Conservation (phyloP, 37 sponge, comb jelly and placozoan species). For the Geodia barretti region DNA sequence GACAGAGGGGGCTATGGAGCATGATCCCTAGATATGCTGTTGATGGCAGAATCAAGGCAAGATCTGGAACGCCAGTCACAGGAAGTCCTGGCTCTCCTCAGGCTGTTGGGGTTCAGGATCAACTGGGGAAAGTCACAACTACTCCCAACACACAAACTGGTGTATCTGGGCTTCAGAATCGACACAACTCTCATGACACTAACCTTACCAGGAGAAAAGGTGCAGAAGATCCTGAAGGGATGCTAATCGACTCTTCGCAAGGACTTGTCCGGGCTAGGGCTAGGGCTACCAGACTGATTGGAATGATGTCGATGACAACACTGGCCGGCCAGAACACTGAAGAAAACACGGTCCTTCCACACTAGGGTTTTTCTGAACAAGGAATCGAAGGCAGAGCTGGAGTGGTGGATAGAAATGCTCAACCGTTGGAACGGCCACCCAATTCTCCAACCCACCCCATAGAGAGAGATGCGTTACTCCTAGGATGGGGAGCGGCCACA, state of each 20-base stretch:
- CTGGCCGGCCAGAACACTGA: constrained; percentile 37
- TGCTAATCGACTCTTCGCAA: neutral
- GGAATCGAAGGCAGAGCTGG: too few relatives aligned
- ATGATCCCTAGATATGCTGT: constrained; percentile 42
- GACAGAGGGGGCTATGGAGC: constrained; percentile 15
- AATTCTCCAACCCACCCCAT: too few relatives aligned
- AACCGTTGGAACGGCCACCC: too few relatives aligned
- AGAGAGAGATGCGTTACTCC: constrained; percentile 42
- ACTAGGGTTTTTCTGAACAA: too few relatives aligned
- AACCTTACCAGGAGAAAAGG: constrained; percentile 35
- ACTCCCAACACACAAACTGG: constrained; percentile 11
- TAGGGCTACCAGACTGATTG: constrained; percentile 18
- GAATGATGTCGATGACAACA: constrained; percentile 6
- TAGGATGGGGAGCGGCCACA: constrained; percentile 39
- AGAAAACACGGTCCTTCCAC: too few relatives aligned
- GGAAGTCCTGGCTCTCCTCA: neutral
- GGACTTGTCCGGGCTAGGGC: constrained; percentile 14
- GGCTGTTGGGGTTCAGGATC: constrained; percentile 37
- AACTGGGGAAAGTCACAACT: constrained; percentile 37
- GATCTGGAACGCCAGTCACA: neutral
- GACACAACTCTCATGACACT: constrained; percentile 44
- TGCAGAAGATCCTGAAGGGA: neutral
- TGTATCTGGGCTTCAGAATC: constrained; percentile 55
- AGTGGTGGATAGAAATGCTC: too few relatives aligned
- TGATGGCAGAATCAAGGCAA: constrained; percentile 43